Conservation (phyloP, 2,113 vertebrate genomes). For the Apeltes quadracus region DNA sequence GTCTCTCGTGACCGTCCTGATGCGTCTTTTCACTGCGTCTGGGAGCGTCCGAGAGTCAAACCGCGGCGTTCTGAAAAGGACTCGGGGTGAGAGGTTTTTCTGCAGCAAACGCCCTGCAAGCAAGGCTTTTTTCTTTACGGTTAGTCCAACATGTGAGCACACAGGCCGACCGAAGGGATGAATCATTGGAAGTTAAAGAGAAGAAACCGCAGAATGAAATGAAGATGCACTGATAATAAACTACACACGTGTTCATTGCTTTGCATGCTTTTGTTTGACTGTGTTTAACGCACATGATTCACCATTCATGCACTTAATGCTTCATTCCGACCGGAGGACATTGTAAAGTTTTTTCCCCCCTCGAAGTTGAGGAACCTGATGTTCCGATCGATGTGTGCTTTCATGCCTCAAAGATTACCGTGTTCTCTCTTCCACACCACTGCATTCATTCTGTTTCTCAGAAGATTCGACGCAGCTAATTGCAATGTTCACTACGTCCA, state of each 20-base stretch:
- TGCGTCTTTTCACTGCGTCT: constrained; percentile 30
- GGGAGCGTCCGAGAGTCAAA: constrained; percentile 1
- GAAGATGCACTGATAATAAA: background rate
- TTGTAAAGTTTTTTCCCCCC: background rate
- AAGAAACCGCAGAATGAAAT: background rate
- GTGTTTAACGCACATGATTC: background rate
- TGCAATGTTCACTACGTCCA: constrained; percentile 17
- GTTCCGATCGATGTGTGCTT: background rate
- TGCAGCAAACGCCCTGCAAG: background rate
- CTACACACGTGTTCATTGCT: background rate
- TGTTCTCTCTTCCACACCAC: background rate
- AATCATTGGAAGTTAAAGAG: background rate
- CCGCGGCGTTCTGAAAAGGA: constrained; percentile 4
- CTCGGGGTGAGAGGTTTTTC: background rate
- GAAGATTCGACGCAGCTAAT: constrained; percentile 16
- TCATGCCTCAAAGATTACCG: constrained; percentile 4
- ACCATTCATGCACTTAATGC: background rate
- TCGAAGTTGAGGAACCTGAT: background rate
- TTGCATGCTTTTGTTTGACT: background rate
- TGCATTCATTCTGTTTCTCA: background rate
- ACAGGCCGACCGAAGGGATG: background rate
- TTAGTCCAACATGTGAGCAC: background rate
- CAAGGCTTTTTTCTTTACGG: background rate
- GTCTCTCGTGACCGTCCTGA: too few species aligned
- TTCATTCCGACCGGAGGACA: background rate